A percentile compares a stretch with the other conserved stretches of the same genome.
phyloP scores from a whole-genome alignment of 2,888 invertebrate species.

The Leptinotarsa haldemani region DNA sequence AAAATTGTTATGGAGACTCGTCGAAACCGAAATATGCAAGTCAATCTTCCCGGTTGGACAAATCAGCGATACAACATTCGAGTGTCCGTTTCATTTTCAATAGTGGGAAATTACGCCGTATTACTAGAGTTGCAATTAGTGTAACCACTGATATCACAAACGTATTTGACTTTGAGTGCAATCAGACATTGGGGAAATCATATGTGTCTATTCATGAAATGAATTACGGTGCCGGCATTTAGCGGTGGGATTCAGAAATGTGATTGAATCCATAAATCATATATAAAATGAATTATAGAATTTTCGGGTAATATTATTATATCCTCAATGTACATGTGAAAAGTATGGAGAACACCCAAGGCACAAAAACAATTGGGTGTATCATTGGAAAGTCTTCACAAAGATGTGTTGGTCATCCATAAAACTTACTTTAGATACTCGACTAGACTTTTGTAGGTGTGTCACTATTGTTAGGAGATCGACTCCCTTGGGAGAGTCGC shows the following conservation, averaged over 20 bases:
- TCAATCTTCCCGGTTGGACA: not conserved
- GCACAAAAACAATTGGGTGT: too few species aligned
- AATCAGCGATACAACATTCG: not conserved
- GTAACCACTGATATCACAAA: constrained; percentile 1
- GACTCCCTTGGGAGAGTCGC: too few species aligned
- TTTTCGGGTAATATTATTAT: too few species aligned
- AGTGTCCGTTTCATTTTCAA: not conserved
- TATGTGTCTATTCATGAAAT: constrained; percentile 1
- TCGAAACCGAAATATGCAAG: not conserved
- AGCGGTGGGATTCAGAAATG: not conserved
- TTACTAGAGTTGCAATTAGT: not conserved
- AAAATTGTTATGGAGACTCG: too few species aligned
- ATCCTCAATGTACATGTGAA: too few species aligned
- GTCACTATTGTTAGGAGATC: too few species aligned
- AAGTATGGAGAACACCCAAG: too few species aligned
- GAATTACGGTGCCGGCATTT: not conserved
- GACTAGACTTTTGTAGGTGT: too few species aligned
- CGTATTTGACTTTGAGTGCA: constrained; percentile 8
- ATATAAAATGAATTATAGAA: not conserved
- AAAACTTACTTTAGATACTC: too few species aligned
- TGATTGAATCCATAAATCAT: not conserved
- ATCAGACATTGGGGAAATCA: constrained; percentile 14
- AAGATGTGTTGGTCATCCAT: too few species aligned
- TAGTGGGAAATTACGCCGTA: not conserved
- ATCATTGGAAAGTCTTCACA: too few species aligned